Percentiles rank a stretch among this genome's conserved stretches.
These are phyloP conservation scores for Proctacanthus coquilletti DNA, from an alignment of 1,140 invertebrate genomes.

Conservation along the genomic window DNA sequence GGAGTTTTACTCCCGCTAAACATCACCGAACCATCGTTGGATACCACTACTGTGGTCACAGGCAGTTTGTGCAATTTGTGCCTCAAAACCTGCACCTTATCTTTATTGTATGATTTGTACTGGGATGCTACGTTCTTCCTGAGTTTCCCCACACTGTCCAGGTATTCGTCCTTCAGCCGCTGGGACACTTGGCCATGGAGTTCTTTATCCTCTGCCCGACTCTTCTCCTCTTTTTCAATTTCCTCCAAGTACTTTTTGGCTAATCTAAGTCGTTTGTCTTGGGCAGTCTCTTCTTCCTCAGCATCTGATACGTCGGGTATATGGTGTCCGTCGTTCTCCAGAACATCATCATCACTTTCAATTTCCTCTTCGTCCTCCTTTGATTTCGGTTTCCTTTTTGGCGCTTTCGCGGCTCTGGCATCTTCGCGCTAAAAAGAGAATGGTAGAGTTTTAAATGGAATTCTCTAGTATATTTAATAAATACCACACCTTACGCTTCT, in stretches of 20 bases:
- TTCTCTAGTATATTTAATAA: slow-evolving; percentile 6
- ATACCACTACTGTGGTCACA: slow-evolving; percentile 69
- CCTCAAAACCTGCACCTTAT: slow-evolving; percentile 37
- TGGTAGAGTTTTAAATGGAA: slow-evolving; percentile 21
- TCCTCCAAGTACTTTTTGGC: slow-evolving; percentile 79
- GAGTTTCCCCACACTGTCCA: slow-evolving; percentile 70
- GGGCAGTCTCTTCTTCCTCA: slow-evolving; percentile 62
- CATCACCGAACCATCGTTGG: slow-evolving; percentile 52
- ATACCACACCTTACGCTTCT: slow-evolving; percentile 38
- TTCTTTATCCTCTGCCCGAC: slow-evolving; percentile 47
- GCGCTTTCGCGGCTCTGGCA: slow-evolving; percentile 18
- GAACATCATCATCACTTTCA: slow-evolving; percentile 33
- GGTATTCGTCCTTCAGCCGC: slow-evolving; percentile 63
- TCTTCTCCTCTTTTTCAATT: slow-evolving; percentile 65
- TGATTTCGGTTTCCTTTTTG: slow-evolving; percentile 15
- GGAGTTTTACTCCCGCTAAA: slow-evolving; percentile 83
- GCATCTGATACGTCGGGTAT: slow-evolving; percentile 37
- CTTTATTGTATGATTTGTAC: slow-evolving; percentile 35
- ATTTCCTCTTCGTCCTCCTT: slow-evolving; percentile 34
- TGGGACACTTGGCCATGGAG: slow-evolving; percentile 50
- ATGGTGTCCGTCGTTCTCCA: slow-evolving; percentile 28
- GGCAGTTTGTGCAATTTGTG: slow-evolving; percentile 60
- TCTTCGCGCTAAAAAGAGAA: no score
- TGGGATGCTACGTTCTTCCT: slow-evolving; percentile 53
- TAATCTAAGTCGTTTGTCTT: slow-evolving; percentile 75